phyloP scores from a whole-genome alignment of 2,113 vertebrate species.

The Phocoena sinus region DNA sequence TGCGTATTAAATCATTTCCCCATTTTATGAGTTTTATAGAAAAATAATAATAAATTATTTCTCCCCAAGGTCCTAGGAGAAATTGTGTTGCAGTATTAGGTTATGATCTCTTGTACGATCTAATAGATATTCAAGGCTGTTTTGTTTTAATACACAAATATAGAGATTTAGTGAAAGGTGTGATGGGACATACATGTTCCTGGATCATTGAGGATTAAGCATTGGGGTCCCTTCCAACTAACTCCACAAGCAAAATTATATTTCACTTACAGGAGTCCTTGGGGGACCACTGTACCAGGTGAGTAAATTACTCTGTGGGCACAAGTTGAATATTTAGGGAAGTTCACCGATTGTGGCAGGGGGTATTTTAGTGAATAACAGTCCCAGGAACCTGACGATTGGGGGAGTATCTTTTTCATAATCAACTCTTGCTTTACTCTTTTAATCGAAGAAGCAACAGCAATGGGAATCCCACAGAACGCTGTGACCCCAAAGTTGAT shows the following conservation, averaged over 20 bases:
- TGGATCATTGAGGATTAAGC: background rate
- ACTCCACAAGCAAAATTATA: background rate
- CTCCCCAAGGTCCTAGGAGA: conserved; percentile 43
- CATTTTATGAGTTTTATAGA: conserved; percentile 47
- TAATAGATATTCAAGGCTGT: conserved; percentile 27
- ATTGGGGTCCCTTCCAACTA: background rate
- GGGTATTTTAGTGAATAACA: background rate
- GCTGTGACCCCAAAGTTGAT: background rate
- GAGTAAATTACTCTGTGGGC: background rate
- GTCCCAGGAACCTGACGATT: background rate
- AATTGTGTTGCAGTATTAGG: conserved; percentile 25
- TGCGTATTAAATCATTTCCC: conserved; percentile 59
- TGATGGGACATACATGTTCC: background rate
- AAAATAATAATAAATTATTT: conserved; percentile 70
- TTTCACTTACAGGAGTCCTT: background rate
- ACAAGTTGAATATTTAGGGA: background rate
- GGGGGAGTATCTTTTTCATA: background rate
- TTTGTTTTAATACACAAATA: conserved; percentile 44
- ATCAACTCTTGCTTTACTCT: background rate
- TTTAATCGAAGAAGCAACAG: background rate
- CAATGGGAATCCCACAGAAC: background rate
- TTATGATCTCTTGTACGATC: conserved; percentile 27
- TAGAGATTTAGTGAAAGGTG: background rate
- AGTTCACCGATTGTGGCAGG: background rate
- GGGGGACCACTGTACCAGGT: background rate